Evolutionary conservation across 2,797 vertebrate species (phyloP), one percentile per base, ranked within the genome.

Genomic region (Echiichthys vipera): DNA sequence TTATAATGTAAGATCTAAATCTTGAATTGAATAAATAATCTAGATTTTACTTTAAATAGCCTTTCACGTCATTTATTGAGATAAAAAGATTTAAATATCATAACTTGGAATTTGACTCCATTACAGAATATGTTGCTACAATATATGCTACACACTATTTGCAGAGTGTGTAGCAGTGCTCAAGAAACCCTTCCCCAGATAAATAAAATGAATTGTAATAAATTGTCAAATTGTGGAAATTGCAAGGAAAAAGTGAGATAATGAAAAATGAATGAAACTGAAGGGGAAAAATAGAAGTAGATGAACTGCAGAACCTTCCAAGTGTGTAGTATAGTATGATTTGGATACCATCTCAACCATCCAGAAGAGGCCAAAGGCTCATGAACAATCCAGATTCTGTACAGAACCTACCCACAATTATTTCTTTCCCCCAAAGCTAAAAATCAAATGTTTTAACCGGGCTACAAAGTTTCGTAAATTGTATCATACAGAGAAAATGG

Each of bases 401-500:
- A 61, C 65, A 67, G 61, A 83, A 76, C 67, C 64, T 51, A 65
- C n/a, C 62, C 42, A 51, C 43, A 63, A 75, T 70, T 42, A 87
- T 84, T 86, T 53, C 46, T 74, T 74, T 69, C 18, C 10, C 58
- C 58, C 67, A 78, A 88, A 74, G 65, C 64, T 53, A 66, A 88
- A 89, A 79, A 89, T 83, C 64, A 84, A 90, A 91, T 80, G 76
- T 83, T 88, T 81, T 87, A 89, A 91, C 84, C 65, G 63, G 65
- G 72, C 82, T 89, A 86, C 86, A 87, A 86, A 86, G 80, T 88
- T 86, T 72, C 25, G 66, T 83, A 89, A 91, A 92, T 86, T 87
- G 89, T 85, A 90, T 91, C 83, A 88, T 88, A 89, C 66, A 80
- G 74, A 88, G 85, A 67, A 90, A 94, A 92, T 91, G 85, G 84